Conservation (phyloP, 2,113 vertebrate genomes). For the Holacanthus passer region DNA sequence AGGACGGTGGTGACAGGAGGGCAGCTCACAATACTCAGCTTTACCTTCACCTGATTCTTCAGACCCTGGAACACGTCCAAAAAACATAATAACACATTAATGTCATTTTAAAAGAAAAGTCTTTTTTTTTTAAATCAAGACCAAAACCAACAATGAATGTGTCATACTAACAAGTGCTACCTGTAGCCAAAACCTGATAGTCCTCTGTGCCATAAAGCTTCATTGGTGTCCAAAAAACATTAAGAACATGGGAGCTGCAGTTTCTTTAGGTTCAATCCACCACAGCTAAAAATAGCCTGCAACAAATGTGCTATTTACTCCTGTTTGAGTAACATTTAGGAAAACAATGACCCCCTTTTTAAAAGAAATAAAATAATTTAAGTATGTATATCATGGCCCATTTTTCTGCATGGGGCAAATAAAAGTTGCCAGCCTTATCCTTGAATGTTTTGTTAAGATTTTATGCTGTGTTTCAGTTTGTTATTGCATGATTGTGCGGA, state of each 20-base stretch:
- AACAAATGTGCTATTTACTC: neutral
- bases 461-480: neutral
- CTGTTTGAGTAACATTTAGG: no score
- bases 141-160: no score
- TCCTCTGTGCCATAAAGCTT: neutral
- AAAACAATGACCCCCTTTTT: no score
- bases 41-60: slow-evolving; percentile 94
- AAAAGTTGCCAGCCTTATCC: no score
- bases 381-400: no score
- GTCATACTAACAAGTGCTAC: no score
- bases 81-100: neutral
- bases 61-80: slow-evolving; percentile 85
- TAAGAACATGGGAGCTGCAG: neutral
- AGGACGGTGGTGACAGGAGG: slow-evolving; percentile 97
- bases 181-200: neutral
- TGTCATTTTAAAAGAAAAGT: neutral
- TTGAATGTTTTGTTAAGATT: neutral
- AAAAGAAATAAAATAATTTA: no score
- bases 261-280: neutral
- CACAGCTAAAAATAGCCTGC: neutral
- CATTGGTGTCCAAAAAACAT: no score
- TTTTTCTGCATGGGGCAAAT: no score
- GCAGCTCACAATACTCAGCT: slow-evolving; percentile 97
- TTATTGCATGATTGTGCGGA: neutral
- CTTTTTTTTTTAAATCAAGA: no score